Evolutionary conservation across 2,113 vertebrate species (phyloP), one percentile per base, ranked within the genome.

Genomic region (Brachirus orientalis): DNA sequence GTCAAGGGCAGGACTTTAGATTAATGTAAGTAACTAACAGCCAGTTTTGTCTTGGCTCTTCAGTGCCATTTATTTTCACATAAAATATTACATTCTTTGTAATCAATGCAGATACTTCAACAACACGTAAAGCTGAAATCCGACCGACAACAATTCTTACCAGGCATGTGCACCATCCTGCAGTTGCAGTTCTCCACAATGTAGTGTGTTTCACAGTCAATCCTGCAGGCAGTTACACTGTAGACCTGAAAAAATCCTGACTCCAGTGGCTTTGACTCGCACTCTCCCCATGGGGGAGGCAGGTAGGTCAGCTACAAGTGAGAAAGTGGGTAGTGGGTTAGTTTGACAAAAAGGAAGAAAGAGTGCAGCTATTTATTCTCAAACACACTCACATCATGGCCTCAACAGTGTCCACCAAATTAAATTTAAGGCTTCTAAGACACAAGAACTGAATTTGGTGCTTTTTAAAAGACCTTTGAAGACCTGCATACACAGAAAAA

Each of bases 171-270:
- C 16, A 98, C 98, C 97, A 99, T 99, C 70, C 91, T 95, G 91
- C 98, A 99, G 92, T 99, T 99, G 91, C 98, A 99, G 87, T 99
- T 99, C 82, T 99, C 98, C 75, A 99, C 96, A 0, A 99, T 96
- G 89, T 99, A 99, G n/a, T 96, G 96, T 0, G 97, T 99, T 89
- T 99, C 98, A 46, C 98, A 99, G 92, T 99, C 97, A 3, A 99
- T 98, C 87, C 97, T 93, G 91, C 98, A 99, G 75, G 96, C 97
- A 0, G 97, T 98, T 53, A 99, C 94, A 0, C 97, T 99, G 94
- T 99, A 99, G 79, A 95, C 94, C 68, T 95, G 93, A 89, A 99
- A 99, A 75, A 98, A 98, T 51, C 95, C 96, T 1, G 97, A 95
- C 70, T 96, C 95, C 90, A 95, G 90, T 14, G 96, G 94, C 16